phyloP scores from a whole-genome alignment of 2,113 vertebrate species.

The Hemicordylus capensis region DNA sequence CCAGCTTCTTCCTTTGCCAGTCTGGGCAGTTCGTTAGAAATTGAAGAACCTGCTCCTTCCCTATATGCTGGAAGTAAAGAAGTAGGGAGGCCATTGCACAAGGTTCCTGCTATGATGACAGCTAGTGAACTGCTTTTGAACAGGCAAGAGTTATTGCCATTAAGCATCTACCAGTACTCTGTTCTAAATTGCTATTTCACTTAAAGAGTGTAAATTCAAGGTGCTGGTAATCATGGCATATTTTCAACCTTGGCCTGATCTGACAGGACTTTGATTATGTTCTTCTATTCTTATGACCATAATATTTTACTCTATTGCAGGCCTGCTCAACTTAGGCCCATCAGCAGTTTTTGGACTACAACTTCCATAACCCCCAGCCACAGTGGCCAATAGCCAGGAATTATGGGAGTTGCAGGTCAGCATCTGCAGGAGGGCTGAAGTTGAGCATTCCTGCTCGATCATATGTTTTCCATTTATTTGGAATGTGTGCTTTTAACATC shows the following conservation, averaged over 20 bases:
- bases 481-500: not conserved
- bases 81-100: conserved; percentile 53
- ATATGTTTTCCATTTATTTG: not conserved
- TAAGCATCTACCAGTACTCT: not conserved
- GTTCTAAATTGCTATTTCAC: not conserved
- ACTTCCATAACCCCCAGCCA: too few relatives aligned
- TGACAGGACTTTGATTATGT: not conserved
- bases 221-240: not conserved
- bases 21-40: accelerated
- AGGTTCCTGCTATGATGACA: conserved; percentile 68
- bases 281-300: not conserved
- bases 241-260: too few relatives aligned
- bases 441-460: too few relatives aligned
- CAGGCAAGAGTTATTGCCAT: conserved; percentile 69
- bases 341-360: too few relatives aligned
- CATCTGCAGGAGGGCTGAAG: too few relatives aligned
- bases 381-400: too few relatives aligned
- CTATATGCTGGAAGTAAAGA: not conserved
- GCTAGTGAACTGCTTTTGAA: conserved; percentile 77
- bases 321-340: too few relatives aligned
- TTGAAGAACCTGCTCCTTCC: not conserved
- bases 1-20: not conserved
- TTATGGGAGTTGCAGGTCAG: too few relatives aligned
- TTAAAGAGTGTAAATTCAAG: not conserved
- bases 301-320: too few relatives aligned